Percentiles rank a stretch among this genome's conserved stretches.
These are phyloP conservation scores for Corvus hawaiiensis DNA, from an alignment of 2,113 vertebrate genomes.

Conservation along the genomic window DNA sequence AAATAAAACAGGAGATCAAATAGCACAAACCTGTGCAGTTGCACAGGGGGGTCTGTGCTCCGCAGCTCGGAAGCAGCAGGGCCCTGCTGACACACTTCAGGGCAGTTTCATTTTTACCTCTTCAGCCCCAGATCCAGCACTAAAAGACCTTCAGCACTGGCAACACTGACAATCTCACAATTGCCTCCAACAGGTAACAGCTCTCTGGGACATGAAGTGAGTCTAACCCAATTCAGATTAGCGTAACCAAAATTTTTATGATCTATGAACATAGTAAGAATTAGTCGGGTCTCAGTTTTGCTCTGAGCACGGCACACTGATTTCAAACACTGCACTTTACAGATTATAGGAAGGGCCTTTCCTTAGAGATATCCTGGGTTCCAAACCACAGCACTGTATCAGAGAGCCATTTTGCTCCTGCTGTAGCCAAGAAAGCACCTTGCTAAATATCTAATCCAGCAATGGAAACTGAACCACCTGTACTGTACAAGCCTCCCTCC, in stretches of 20 bases:
- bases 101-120: not conserved
- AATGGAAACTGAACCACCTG: slow-evolving; percentile 25
- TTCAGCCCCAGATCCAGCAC: not conserved
- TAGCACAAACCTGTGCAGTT: not conserved
- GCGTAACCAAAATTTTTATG: not conserved
- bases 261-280: not conserved
- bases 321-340: not conserved
- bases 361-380: not conserved
- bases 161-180: not conserved
- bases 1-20: not conserved
- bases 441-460: not conserved
- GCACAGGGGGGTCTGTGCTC: not conserved
- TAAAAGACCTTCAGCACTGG: not conserved
- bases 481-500: slow-evolving; percentile 10
- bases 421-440: not conserved
- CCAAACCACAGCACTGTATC: fast-evolving
- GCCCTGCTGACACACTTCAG: not conserved
- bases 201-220: not conserved
- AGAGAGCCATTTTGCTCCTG: not conserved
- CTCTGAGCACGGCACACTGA: not conserved
- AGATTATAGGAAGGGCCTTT: not conserved
- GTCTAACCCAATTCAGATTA: not conserved
- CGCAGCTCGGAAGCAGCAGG: not conserved
- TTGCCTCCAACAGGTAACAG: not conserved
- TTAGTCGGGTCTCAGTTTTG: not conserved